Evolutionary conservation across 1,140 invertebrate species (phyloP).

Genomic region (Antheraea pernyi): DNA sequence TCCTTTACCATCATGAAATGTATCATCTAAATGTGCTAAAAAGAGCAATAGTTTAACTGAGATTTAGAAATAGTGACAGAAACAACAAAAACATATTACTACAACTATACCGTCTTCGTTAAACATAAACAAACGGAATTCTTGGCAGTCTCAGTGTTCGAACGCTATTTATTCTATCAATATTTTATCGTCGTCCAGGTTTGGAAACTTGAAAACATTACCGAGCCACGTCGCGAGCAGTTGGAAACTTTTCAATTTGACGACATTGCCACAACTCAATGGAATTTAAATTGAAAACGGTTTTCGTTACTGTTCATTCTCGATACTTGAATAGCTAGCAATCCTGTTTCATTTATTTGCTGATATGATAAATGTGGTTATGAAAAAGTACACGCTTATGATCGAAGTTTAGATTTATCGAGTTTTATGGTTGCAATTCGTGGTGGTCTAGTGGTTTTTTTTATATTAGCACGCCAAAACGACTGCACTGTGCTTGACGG

Average conservation of each 20-base stretch:
- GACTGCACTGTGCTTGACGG: too few relatives aligned
- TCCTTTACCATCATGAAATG: too few relatives aligned
- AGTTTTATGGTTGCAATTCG: too few relatives aligned
- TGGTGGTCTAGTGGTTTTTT: too few relatives aligned
- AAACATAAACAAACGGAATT: neutral
- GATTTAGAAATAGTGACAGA: too few relatives aligned
- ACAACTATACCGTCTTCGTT: neutral
- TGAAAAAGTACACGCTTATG: too few relatives aligned
- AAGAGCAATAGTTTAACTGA: too few relatives aligned
- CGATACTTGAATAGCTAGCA: neutral
- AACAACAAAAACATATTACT: too few relatives aligned
- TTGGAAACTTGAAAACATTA: constrained; percentile 7
- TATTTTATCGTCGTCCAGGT: constrained; percentile 4
- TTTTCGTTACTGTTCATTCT: neutral
- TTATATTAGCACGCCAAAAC: too few relatives aligned
- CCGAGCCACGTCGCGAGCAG: constrained; percentile 2
- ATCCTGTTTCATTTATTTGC: neutral
- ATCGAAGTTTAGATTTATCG: too few relatives aligned
- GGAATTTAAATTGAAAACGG: constrained; percentile 1
- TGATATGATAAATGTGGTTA: too few relatives aligned
- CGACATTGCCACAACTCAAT: neutral
- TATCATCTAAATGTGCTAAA: too few relatives aligned
- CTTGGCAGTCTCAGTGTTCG: neutral
- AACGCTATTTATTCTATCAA: constrained; percentile 4
- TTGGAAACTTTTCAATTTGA: constrained; percentile 13